Evolutionary conservation across 2,113 vertebrate genomes (phyloP), one percentile per base, ranked within the genome.

Genomic region (Hippopotamus amphibius): DNA sequence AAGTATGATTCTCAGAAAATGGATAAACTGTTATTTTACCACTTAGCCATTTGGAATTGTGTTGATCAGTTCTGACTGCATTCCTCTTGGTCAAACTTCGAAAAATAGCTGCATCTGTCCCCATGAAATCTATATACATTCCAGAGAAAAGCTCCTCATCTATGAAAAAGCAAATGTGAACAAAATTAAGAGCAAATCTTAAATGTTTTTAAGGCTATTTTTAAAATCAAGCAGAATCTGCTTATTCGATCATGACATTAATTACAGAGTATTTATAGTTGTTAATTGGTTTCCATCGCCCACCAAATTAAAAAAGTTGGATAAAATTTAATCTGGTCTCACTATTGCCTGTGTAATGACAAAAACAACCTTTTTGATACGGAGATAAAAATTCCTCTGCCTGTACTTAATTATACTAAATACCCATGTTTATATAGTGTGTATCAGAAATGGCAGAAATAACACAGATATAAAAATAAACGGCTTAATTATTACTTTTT

Each of bases 71-170:
- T 96, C 99, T 98, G 93, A 99, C 99, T 3, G 99, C 99, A 88
- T 99, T 99, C 89, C 99, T 99, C 97, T 97, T 99, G 85, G 99
- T 99, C 97, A 99, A 98, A 97, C 99, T 99, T 97, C 99, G 99
- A 97, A 99, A 99, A 99, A 99, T 99, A 94, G 99, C 99, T 0
- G 99, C 99, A 97, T 99, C 99, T 0, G 99, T 99, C 93, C 99
- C 99, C 99, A 99, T 99, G 98, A 99, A 99, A 99, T 99, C 99
- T 80, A 99, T 99, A 97, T 99, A 99, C 99, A 99, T 99, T 96
- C 99, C 99, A 19, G 99, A 99, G 99, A 99, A 99, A 61, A 99
- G 99, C 97, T 99, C 99, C 98, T 99, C 99, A 97, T 99, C 99
- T 99, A 81, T 4, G 97, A 96, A 97, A 53, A 88, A 94, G 24